Evolutionary conservation across 2,888 invertebrate species (phyloP).

Genomic region (Cephus spinipes): DNA sequence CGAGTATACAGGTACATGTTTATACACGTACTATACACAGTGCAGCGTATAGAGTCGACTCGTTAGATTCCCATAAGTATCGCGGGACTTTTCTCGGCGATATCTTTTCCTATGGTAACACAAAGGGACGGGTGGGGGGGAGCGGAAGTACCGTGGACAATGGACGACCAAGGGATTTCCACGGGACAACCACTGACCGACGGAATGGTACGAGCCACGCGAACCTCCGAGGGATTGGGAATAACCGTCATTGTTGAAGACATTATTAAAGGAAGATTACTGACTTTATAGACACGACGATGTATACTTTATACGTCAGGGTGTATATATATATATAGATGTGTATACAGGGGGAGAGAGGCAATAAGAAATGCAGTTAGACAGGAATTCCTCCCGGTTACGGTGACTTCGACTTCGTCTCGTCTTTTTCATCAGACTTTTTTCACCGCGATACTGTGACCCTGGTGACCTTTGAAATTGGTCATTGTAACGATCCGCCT

Average conservation of each 20-base stretch:
- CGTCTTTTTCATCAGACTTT: not conserved
- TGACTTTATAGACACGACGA: not conserved
- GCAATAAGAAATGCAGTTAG: not conserved
- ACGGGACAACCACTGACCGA: not conserved
- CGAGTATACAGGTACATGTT: not conserved
- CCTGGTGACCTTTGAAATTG: not conserved
- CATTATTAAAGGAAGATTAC: not conserved
- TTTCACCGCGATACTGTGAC: not conserved
- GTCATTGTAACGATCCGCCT: not conserved
- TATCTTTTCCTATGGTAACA: not conserved
- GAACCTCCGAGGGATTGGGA: not conserved
- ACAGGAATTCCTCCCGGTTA: not conserved
- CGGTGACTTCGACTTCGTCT: not conserved
- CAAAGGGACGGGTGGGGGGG: not conserved
- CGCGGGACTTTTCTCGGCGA: not conserved
- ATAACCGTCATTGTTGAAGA: not conserved
- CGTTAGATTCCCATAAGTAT: not conserved
- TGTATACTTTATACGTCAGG: not conserved
- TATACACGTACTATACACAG: no score
- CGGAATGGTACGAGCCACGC: not conserved
- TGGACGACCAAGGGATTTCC: not conserved
- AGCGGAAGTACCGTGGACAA: not conserved
- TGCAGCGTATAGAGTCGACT: not conserved
- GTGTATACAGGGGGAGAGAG: no score
- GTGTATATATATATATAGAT: no score